phyloP scores from a whole-genome alignment of 2,113 vertebrate species.

The Lophochroa leadbeateri region DNA sequence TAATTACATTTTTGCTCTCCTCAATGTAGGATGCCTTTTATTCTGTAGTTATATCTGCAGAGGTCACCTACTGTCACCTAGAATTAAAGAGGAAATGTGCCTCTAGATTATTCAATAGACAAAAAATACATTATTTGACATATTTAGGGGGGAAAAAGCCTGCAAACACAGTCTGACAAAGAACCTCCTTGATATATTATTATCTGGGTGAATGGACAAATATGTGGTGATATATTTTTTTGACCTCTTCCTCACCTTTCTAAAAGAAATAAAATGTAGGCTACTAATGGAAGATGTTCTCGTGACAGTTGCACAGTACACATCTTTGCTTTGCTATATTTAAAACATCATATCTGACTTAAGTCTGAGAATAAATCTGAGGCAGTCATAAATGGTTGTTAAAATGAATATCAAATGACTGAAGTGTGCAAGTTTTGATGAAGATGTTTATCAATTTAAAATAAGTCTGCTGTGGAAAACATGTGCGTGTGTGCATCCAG shows the following conservation, averaged over 20 bases:
- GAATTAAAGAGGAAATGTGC: slow-evolving; percentile 49
- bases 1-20: background rate
- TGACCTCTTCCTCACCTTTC: slow-evolving; percentile 10
- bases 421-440: background rate
- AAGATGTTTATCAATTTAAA: background rate
- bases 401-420: background rate
- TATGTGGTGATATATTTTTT: background rate
- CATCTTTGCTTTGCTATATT: background rate
- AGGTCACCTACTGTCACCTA: slow-evolving; percentile 63
- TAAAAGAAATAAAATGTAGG: background rate
- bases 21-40: background rate
- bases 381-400: background rate
- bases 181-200: slow-evolving; percentile 29
- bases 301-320: background rate
- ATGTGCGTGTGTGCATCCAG: background rate
- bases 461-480: background rate
- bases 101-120: slow-evolving; percentile 49
- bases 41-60: background rate
- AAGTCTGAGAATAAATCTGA: background rate
- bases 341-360: background rate
- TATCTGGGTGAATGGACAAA: slow-evolving; percentile 31
- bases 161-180: slow-evolving; percentile 28
- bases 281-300: background rate
- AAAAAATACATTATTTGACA: slow-evolving; percentile 43
- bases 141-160: background rate